Evolutionary conservation across 2,113 vertebrate species (phyloP), one percentile per base, ranked within the genome.

Genomic region (Chionis minor): DNA sequence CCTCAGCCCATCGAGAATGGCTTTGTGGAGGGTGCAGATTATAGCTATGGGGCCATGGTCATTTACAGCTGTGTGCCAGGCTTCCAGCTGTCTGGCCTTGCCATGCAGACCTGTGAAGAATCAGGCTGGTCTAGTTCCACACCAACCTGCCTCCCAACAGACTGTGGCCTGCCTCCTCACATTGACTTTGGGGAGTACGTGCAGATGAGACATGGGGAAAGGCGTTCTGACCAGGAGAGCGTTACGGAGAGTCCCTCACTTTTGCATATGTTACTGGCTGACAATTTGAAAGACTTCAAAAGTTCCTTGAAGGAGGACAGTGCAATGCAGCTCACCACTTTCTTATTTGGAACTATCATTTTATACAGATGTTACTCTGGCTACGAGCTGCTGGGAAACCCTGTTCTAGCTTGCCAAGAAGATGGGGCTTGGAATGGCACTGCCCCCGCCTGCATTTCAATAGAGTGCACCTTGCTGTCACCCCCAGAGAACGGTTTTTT

Each of bases 21-120:
- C 9, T 99, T 99, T 58, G 99, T 99, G 22, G 99, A 99, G 96
- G 99, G 99, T 40, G 98, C 98, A n/a, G 99, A 99, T 97, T 98
- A 99, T 54, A 99, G 98, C 92, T 99, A 98, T 4, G 99, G 99
- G 2, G 99, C 99, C 59, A 99, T 99, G 93, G 99, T 99, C n/a
- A 99, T 99, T 97, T 99, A 99, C 84, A 99, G 99, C 96, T 99
- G 99, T 78, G 98, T 99, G 40, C 99, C 99, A 42, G 99, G 99
- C 42, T 99, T 99, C 91, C 99, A 99, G 94, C 97, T 99, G 2
- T 95, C 98, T 27, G 99, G 99, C 9, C 99, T 99, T 55, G 98
- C 99, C 94, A 99, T 99, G 96, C 98, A 99, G 87, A 99, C 99
- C 72, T 99, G 99, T 86, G 99, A 99, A 97, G 99, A 99, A 95